Percentiles rank a stretch among this genome's conserved stretches.
phyloP scores from a whole-genome alignment of 2,113 vertebrate genomes.

The Paracanthobrama guichenoti region DNA sequence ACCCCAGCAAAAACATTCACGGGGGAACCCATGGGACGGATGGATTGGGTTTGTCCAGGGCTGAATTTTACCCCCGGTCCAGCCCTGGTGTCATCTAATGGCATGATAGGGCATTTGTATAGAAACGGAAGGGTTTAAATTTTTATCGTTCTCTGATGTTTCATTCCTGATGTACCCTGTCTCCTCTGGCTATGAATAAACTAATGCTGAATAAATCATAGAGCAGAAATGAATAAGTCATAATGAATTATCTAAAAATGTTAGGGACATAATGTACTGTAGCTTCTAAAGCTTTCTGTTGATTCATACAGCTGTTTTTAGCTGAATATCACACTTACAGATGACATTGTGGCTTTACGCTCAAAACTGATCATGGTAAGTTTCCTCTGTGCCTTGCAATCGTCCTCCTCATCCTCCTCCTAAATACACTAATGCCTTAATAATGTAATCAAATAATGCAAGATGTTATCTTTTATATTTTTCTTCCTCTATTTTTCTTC shows the following conservation, averaged over 20 bases:
- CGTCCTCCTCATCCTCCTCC: too few species aligned
- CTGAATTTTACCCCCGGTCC: too few species aligned
- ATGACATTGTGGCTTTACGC: neutral
- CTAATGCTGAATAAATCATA: conserved; percentile 23
- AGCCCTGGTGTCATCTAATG: neutral
- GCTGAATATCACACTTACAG: neutral
- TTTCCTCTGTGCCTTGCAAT: too few species aligned
- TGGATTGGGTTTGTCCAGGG: too few species aligned
- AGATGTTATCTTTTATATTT: too few species aligned
- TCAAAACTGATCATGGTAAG: neutral
- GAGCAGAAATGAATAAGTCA: conserved; percentile 24
- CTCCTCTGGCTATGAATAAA: conserved; percentile 17
- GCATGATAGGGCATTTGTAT: neutral
- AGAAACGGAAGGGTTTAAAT: neutral
- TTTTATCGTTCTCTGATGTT: neutral
- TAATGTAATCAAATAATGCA: too few species aligned
- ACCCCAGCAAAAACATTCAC: too few species aligned
- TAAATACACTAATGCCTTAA: too few species aligned
- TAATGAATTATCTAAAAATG: neutral
- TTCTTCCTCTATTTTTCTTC: too few species aligned
- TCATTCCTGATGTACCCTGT: neutral
- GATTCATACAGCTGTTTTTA: neutral
- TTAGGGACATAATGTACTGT: neutral
- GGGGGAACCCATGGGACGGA: too few species aligned
- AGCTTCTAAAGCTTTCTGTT: neutral